Base-by-base conservation (phyloP, 1,140 invertebrate species). In the Drosophila malerkotliana region DNA sequence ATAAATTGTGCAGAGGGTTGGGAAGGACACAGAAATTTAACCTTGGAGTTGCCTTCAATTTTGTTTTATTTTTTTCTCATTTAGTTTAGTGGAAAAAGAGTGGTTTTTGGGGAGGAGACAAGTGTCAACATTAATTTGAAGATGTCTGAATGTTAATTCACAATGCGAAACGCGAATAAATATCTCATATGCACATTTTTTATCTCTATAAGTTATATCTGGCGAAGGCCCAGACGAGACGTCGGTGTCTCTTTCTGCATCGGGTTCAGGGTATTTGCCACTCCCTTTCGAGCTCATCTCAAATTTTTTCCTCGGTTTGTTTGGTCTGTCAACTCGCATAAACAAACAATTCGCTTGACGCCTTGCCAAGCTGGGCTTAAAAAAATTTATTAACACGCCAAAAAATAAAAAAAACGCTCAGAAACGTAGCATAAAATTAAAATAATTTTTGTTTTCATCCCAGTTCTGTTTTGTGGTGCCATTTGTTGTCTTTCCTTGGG, bases 41-140 rank as follows among this genome's bases (percentile, higher is more conserved):
- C 82, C 82, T 87, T 82, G 82, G 75, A 1, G 77, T 47, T 30
- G 47, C 52, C 59, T 73, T 68, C 32, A 12, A 55, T 74, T 67
- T 6, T 28, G 26, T 28, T 84, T 59, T 78, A 64, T 71, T 84
- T 59, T 78, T 26, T 28, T 53, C 44, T 2, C 1, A 61, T 56
- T 12, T 48, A 32, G 26, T 28, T 28, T 28, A 44, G 41, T 18
- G 45, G 28, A 60, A 48, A 73, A 41, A 47, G 59, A 77, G 10
- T 44, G 41, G 41, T 44, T 44, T 67, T 32, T 48, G 26, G 66
- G 61, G 62, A 15, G 62, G 62, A 67, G 66, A 56, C 82, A 85
- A 87, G 82, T 85, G 77, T 87, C 82, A 81, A 82, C 82, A 82
- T 85, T 85, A 78, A 85, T 85, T 87, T 79, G 63, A 72, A 72